Evolutionary conservation across 1,140 invertebrate species (phyloP).

Genomic region (Halesus radiatus): DNA sequence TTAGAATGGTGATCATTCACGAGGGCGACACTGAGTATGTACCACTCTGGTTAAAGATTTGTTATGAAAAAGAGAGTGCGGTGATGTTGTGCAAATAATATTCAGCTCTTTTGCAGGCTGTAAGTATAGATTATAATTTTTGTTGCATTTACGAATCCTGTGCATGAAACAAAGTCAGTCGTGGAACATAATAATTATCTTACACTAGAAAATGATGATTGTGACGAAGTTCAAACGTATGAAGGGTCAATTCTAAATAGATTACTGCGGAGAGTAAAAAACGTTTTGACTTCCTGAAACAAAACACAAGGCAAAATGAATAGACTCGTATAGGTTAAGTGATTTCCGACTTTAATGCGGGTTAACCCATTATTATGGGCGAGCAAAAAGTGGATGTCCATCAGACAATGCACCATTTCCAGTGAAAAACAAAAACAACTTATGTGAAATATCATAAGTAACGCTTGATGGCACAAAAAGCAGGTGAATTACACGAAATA

Average conservation of each 20-base stretch:
- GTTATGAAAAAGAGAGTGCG: too few relatives aligned
- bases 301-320: background rate
- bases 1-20: too few relatives aligned
- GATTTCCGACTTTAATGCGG: slow-evolving; percentile 9
- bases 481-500: slow-evolving; percentile 25
- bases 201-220: background rate
- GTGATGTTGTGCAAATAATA: too few relatives aligned
- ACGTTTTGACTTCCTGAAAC: slow-evolving; percentile 1
- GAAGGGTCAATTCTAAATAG: background rate
- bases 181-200: too few relatives aligned
- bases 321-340: background rate
- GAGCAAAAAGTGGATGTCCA: background rate
- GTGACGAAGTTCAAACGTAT: background rate
- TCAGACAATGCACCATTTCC: slow-evolving; percentile 16
- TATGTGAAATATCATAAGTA: slow-evolving; percentile 33
- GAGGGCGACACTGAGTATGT: too few relatives aligned
- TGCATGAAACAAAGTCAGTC: too few relatives aligned
- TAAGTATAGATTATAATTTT: too few relatives aligned
- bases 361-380: background rate
- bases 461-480: slow-evolving; percentile 37
- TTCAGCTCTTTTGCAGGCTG: too few relatives aligned
- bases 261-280: background rate
- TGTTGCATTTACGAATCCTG: too few relatives aligned
- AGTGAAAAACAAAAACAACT: slow-evolving; percentile 9
- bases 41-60: too few relatives aligned